Evolutionary conservation across 2,113 vertebrate genomes (phyloP), one percentile per base, ranked within the genome.

Genomic region (Hippolais icterina): DNA sequence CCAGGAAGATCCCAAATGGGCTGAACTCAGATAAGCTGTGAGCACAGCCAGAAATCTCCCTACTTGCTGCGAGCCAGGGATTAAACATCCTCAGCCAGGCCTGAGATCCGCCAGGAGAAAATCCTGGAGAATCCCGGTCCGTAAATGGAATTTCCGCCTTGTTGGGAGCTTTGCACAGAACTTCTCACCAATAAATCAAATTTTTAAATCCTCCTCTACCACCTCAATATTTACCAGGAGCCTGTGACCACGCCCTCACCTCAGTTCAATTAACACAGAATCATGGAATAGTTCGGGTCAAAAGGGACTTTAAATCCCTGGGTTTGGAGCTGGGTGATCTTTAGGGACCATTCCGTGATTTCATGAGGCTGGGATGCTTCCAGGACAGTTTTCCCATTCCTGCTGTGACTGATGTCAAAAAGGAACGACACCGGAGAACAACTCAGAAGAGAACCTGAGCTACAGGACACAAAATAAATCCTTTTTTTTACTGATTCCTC

Each of bases 391-490:
- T 59, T 74, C 70, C 60, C 31, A 2, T 23, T 49, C 60, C 54
- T 74, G 65, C 44, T 33, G 22, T 5, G 35, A 13, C 33, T 24
- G 33, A 18, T 1, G 3, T 22, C 20, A 10, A 53, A 86, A 87
- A 65, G 10, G 28, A 81, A 57, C 3, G 1, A 72, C 3, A 1
- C 18, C 1, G 0, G 11, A 46, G 53, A 72, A 27, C 50, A 87
- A 21, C 47, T 33, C 25, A 29, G 18, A 59, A 71, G 24, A 28
- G 11, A 9, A 20, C 37, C 80, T 75, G 12, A 66, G 18, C 21
- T 18, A 8, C 3, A 61, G 61, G 10, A 41, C 39, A 44, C 7
- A 23, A 60, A 81, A 72, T 24, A 86, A 70, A 65, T 50, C 12
- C 0, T 0, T 12, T 41, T 41, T 35, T 47, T 57, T 33, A 37